Conservation (phyloP, 2,888 invertebrate species). For the Dusona sp. region DNA sequence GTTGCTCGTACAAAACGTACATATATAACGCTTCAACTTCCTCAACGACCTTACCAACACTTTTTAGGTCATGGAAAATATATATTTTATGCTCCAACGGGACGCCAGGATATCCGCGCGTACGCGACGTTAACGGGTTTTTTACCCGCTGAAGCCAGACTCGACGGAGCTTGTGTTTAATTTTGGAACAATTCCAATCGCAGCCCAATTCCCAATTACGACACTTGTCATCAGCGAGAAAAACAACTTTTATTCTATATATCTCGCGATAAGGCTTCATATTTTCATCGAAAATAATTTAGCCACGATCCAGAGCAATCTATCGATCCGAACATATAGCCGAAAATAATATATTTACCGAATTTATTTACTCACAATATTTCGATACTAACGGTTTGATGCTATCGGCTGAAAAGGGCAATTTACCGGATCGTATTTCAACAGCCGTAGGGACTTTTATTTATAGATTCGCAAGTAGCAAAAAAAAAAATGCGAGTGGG, state of each 20-base stretch:
- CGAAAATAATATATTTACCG: not conserved
- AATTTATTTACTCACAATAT: not conserved
- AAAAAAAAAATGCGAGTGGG: not conserved
- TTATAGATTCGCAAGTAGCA: constrained; percentile 1
- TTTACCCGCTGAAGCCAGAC: not conserved
- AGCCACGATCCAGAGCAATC: no score
- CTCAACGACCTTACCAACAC: not conserved
- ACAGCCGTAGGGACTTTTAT: not conserved
- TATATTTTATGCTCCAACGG: not conserved
- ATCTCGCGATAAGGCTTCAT: not conserved
- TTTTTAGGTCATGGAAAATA: constrained; percentile 10
- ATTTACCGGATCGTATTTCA: constrained; percentile 1
- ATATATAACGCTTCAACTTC: not conserved
- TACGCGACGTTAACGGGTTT: not conserved
- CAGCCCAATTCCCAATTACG: not conserved
- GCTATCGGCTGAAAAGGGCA: constrained; percentile 4
- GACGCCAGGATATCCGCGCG: constrained; percentile 7
- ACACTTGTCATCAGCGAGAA: not conserved
- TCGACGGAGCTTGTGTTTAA: not conserved
- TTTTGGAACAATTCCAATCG: constrained; percentile 8
- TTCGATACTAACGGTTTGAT: not conserved
- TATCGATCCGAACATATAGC: not conserved
- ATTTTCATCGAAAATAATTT: not conserved
- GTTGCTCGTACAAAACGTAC: not conserved
- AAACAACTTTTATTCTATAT: not conserved